These are phyloP conservation scores for Drosophila pseudoobscura DNA, from an alignment of 1,140 invertebrate genomes.

Conservation along the genomic window DNA sequence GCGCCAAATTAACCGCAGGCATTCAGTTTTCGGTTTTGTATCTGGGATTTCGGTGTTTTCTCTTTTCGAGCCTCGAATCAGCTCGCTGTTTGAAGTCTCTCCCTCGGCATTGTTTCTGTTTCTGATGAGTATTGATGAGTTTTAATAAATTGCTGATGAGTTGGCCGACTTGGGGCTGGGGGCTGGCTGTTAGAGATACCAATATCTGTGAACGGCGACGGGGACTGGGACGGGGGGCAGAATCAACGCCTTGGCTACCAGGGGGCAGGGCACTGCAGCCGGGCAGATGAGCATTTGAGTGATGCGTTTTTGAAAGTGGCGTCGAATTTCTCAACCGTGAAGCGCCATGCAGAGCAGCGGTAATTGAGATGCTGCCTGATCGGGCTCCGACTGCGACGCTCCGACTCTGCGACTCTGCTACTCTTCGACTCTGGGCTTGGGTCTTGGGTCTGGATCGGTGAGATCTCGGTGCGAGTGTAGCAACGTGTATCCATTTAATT, in stretches of 20 bases:
- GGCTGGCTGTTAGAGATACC: no score
- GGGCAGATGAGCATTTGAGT: slow-evolving; percentile 65
- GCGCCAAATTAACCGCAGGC: slow-evolving; percentile 79
- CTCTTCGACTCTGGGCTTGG: neutral
- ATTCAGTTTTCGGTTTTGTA: slow-evolving; percentile 40
- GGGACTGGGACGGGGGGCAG: slow-evolving; percentile 1
- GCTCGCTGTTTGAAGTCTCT: slow-evolving; percentile 37
- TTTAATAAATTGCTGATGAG: slow-evolving; percentile 82
- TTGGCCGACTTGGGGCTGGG: slow-evolving; percentile 23
- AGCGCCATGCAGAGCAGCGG: slow-evolving; percentile 77
- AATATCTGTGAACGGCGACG: neutral
- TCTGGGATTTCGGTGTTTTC: slow-evolving; percentile 5
- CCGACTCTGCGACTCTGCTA: slow-evolving; percentile 20
- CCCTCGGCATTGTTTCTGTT: slow-evolving; percentile 34
- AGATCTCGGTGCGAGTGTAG: slow-evolving; percentile 17
- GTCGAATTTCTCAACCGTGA: slow-evolving; percentile 81
- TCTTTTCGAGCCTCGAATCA: slow-evolving; percentile 44
- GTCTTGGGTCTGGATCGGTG: slow-evolving; percentile 4
- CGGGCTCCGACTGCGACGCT: slow-evolving; percentile 15
- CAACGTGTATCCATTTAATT: slow-evolving; percentile 76
- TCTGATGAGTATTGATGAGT: slow-evolving; percentile 82
- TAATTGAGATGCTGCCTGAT: slow-evolving; percentile 75
- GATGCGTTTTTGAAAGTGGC: slow-evolving; percentile 81
- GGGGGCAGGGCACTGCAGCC: slow-evolving; percentile 40
- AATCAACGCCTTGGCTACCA: slow-evolving; percentile 51